Conservation (phyloP, 2,797 vertebrate species). For the Galaxias olidus region DNA sequence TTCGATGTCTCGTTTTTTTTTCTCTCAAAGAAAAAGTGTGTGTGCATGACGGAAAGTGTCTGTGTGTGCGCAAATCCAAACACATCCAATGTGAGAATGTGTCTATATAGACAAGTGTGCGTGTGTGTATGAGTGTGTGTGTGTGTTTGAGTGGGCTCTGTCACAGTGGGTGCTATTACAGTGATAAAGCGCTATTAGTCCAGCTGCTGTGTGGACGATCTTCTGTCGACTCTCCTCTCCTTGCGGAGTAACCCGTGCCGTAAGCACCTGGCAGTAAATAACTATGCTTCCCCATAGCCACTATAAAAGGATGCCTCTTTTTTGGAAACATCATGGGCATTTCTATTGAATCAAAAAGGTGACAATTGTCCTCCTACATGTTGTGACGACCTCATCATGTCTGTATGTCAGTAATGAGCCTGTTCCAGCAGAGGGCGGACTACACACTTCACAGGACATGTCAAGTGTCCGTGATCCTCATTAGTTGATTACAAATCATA, state of each 20-base stretch:
- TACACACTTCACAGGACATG: constrained; percentile 23
- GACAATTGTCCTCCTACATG: constrained; percentile 12
- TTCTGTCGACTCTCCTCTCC: constrained; percentile 32
- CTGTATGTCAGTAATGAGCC: constrained; percentile 33
- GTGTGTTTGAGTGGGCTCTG: constrained; percentile 11
- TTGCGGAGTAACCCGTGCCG: constrained; percentile 18
- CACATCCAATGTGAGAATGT: background rate
- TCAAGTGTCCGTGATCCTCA: background rate
- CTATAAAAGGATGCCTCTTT: constrained; percentile 20
- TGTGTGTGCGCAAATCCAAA: constrained; percentile 5
- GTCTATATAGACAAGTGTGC: constrained; percentile 6
- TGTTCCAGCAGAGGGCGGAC: constrained; percentile 60
- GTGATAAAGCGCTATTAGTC: constrained; percentile 32
- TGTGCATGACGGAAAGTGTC: constrained; percentile 8
- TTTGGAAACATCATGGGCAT: constrained; percentile 29
- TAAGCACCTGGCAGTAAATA: constrained; percentile 23
- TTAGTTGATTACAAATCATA: background rate
- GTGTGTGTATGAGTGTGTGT: constrained; percentile 8
- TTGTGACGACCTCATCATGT: constrained; percentile 25
- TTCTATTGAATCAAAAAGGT: constrained; percentile 31
- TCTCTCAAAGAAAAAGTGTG: constrained; percentile 1
- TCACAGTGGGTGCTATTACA: constrained; percentile 15
- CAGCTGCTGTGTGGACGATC: constrained; percentile 34
- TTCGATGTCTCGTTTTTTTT: constrained; percentile 23
- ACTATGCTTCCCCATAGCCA: constrained; percentile 4